Percentiles rank a stretch among this genome's conserved stretches.
These are phyloP conservation scores for Thunnus thynnus DNA, from an alignment of 2,113 vertebrate species.

Conservation along the genomic window DNA sequence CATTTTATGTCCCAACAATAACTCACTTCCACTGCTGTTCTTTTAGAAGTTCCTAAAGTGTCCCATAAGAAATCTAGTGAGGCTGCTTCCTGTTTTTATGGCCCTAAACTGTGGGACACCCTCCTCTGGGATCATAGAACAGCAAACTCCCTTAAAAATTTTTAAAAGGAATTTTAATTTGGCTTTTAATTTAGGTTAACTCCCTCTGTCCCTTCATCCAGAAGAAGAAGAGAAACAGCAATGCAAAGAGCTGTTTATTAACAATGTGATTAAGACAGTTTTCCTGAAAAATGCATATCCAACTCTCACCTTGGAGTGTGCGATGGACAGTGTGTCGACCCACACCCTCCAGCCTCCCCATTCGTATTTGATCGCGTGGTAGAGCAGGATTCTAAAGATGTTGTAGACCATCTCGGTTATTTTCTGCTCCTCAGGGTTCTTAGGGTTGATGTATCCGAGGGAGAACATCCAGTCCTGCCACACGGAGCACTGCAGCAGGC, in stretches of 20 bases:
- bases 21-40: too few species aligned
- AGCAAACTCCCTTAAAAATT: too few species aligned
- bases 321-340: conserved; percentile 99
- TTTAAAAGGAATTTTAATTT: too few species aligned
- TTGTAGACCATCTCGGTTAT: conserved; percentile 99
- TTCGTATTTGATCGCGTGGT: conserved; percentile 99
- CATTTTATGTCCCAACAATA: too few species aligned
- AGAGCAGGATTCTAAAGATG: conserved; percentile 98
- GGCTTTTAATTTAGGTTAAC: too few species aligned
- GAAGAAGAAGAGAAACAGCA: background rate
- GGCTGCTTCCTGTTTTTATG: too few species aligned
- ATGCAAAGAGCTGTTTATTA: too few species aligned
- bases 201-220: background rate
- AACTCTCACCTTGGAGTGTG: conserved; percentile 96
- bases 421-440: conserved; percentile 98
- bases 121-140: too few species aligned
- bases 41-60: too few species aligned
- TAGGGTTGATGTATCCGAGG: conserved; percentile 98
- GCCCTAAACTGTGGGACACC: too few species aligned
- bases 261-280: background rate
- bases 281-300: background rate
- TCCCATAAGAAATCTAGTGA: too few species aligned
- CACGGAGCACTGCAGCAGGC: conserved; percentile 98
- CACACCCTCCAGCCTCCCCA: conserved; percentile 99
- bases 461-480: conserved; percentile 99